These are phyloP conservation scores for Mormoops blainvillei DNA, from an alignment of 2,113 vertebrate species.

Conservation along the genomic window DNA sequence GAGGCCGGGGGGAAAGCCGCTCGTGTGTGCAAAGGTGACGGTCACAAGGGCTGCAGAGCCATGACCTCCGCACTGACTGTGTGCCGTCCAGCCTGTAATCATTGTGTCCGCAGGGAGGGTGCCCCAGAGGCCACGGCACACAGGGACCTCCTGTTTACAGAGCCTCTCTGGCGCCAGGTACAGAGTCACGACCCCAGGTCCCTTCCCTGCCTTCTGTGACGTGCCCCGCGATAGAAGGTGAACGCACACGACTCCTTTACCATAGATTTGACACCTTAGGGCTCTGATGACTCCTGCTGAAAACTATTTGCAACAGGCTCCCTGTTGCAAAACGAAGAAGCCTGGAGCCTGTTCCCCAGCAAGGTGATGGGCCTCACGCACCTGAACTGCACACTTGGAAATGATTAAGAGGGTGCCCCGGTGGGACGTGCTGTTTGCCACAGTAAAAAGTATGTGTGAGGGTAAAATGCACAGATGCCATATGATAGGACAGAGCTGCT, in stretches of 20 bases:
- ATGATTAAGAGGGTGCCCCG: fast-evolving
- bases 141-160: background rate
- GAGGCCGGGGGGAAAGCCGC: background rate
- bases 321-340: fast-evolving
- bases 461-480: background rate
- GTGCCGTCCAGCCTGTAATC: background rate
- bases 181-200: background rate
- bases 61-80: background rate
- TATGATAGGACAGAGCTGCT: background rate
- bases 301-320: background rate
- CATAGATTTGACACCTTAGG: background rate
- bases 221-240: fast-evolving
- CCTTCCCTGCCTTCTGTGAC: background rate
- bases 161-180: background rate
- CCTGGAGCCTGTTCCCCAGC: background rate
- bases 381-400: fast-evolving
- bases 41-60: background rate
- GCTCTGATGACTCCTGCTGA: background rate
- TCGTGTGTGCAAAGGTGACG: background rate
- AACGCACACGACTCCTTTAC: background rate
- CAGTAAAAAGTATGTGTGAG: fast-evolving
- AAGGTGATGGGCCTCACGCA: fast-evolving
- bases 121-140: fast-evolving
- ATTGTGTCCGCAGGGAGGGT: background rate
- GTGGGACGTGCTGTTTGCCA: too few relatives aligned